Conservation (phyloP, 2,888 invertebrate species). For the Petrolisthes cinctipes region DNA sequence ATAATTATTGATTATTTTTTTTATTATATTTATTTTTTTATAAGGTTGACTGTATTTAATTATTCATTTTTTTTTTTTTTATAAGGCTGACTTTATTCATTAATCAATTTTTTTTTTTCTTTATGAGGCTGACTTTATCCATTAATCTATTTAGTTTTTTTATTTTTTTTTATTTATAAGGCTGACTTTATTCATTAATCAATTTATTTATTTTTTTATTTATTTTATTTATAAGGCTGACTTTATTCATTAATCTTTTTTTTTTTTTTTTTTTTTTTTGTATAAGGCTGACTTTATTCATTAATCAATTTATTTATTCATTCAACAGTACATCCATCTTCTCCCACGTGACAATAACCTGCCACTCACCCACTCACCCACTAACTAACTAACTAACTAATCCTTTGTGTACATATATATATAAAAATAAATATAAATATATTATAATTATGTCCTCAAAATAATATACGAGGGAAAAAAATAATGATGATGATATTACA, state of each 20-base stretch:
- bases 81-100: neutral
- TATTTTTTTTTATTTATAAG: neutral
- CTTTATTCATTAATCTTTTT: neutral
- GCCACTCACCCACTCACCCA: constrained; percentile 4
- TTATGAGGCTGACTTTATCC: neutral
- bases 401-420: neutral
- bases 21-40: neutral
- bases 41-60: neutral
- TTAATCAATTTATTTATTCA: no score
- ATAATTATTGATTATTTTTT: neutral
- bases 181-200: neutral
- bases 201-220: neutral
- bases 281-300: no score
- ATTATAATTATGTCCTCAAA: no score
- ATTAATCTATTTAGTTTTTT: neutral
- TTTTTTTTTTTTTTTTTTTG: neutral
- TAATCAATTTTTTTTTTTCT: neutral
- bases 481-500: no score
- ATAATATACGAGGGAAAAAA: no score
- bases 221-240: neutral
- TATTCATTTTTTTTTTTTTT: neutral
- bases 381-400: neutral
- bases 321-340: neutral
- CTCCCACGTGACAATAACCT: constrained; percentile 11
- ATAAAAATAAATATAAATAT: no score